Percentiles rank a stretch among this genome's conserved stretches.
phyloP scores from a whole-genome alignment of 2,888 invertebrate genomes.

The Strigamia transsilvanica region DNA sequence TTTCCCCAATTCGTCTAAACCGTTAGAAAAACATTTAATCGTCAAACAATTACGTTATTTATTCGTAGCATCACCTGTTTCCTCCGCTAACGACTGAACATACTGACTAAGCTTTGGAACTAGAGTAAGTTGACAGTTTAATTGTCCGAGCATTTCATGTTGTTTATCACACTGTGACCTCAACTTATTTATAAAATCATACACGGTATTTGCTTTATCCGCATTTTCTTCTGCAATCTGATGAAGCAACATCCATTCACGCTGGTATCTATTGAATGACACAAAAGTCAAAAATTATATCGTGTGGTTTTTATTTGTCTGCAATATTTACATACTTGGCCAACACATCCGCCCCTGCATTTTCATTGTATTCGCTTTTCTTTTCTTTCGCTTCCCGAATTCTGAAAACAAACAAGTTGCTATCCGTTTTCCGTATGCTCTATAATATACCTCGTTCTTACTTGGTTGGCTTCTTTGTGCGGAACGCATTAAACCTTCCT shows the following conservation, averaged over 20 bases:
- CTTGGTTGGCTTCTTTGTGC: not conserved
- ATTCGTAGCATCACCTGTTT: slow-evolving; percentile 56
- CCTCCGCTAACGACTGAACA: slow-evolving; percentile 56
- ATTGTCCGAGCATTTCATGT: slow-evolving; percentile 64
- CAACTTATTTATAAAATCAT: slow-evolving; percentile 66
- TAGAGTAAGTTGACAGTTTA: slow-evolving; percentile 65
- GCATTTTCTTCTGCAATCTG: slow-evolving; percentile 74
- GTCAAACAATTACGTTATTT: not conserved
- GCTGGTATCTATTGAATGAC: slow-evolving; percentile 69
- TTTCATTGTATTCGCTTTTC: not conserved
- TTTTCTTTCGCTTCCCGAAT: not conserved
- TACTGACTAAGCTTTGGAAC: slow-evolving; percentile 62
- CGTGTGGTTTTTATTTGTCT: not conserved
- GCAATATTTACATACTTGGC: not conserved
- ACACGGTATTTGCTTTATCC: slow-evolving; percentile 67
- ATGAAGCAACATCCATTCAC: slow-evolving; percentile 77
- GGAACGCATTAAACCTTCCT: not conserved
- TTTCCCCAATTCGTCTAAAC: slow-evolving; percentile 65
- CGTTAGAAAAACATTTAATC: not conserved
- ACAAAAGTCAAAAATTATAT: not conserved
- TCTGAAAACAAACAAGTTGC: not conserved
- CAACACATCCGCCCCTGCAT: not conserved
- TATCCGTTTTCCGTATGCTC: not conserved
- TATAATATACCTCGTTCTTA: not conserved
- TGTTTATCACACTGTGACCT: slow-evolving; percentile 66